Evolutionary conservation across 2,113 vertebrate species (phyloP).

Genomic region (Promerops cafer): DNA sequence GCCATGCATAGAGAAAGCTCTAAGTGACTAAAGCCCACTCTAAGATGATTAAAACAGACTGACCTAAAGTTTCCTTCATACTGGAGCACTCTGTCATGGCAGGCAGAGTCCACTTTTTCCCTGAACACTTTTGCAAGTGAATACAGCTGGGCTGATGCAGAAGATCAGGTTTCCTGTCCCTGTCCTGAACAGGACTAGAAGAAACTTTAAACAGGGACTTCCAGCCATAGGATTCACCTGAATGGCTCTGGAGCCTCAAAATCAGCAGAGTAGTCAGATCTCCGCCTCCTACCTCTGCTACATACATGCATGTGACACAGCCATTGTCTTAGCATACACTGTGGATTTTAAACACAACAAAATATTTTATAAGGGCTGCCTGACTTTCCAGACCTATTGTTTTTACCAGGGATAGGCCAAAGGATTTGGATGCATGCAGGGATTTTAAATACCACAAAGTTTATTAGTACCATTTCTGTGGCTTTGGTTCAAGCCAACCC

Average conservation of each 20-base stretch:
- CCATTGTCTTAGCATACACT: too few relatives aligned
- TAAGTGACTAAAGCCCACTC: not conserved
- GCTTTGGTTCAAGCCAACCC: not conserved
- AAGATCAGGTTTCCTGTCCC: not conserved
- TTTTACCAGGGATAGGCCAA: not conserved
- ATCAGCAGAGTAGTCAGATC: not conserved
- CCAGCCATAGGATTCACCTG: not conserved
- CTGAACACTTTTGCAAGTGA: not conserved
- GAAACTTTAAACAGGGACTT: not conserved
- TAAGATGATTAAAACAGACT: not conserved
- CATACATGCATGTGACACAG: not conserved
- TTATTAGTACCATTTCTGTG: not conserved
- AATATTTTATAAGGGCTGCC: not conserved
- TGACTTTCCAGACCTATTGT: not conserved
- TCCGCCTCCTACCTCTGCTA: not conserved
- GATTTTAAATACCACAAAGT: not conserved
- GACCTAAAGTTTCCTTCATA: not conserved
- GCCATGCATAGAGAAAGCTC: not conserved
- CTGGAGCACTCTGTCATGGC: not conserved
- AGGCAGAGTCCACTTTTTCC: not conserved
- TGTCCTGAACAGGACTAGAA: not conserved
- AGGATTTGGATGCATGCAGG: not conserved
- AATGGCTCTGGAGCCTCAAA: not conserved
- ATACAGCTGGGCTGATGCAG: not conserved
- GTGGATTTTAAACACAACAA: not conserved